These are phyloP conservation scores for Troides helena DNA, from an alignment of 2,888 invertebrate genomes.

Conservation along the genomic window DNA sequence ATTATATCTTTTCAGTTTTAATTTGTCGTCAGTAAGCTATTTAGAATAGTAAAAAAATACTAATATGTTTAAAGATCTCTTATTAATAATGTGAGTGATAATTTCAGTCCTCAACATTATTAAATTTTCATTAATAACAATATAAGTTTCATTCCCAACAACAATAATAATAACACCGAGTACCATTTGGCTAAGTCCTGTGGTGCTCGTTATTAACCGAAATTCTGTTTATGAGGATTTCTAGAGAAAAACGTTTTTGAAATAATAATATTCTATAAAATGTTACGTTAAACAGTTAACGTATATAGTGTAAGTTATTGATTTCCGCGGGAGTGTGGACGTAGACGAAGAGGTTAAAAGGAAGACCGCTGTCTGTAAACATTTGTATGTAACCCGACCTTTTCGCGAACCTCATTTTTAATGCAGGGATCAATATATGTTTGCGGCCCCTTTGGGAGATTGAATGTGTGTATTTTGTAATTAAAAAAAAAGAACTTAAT, in stretches of 20 bases:
- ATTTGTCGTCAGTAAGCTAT: too few species aligned
- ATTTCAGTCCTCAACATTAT: background rate
- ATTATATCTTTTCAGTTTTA: too few species aligned
- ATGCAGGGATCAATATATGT: conserved; percentile 45
- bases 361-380: conserved; percentile 23
- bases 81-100: too few species aligned
- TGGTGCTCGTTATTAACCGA: too few species aligned
- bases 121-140: background rate
- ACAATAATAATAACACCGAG: background rate
- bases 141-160: background rate
- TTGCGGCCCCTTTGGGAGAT: conserved; percentile 15
- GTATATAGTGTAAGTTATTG: conserved; percentile 9
- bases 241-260: background rate
- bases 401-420: conserved; percentile 53
- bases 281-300: conserved; percentile 26
- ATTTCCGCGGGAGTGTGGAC: conserved; percentile 16
- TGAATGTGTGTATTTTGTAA: background rate
- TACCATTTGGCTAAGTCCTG: too few species aligned
- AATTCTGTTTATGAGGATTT: too few species aligned
- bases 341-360: conserved; percentile 13
- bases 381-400: conserved; percentile 37
- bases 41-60: too few species aligned
- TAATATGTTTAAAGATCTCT: too few species aligned
- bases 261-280: conserved; percentile 29
- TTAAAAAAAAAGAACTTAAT: too few species aligned